Conservation (phyloP, 2,797 vertebrate species). For the Pipistrellus nathusii region DNA sequence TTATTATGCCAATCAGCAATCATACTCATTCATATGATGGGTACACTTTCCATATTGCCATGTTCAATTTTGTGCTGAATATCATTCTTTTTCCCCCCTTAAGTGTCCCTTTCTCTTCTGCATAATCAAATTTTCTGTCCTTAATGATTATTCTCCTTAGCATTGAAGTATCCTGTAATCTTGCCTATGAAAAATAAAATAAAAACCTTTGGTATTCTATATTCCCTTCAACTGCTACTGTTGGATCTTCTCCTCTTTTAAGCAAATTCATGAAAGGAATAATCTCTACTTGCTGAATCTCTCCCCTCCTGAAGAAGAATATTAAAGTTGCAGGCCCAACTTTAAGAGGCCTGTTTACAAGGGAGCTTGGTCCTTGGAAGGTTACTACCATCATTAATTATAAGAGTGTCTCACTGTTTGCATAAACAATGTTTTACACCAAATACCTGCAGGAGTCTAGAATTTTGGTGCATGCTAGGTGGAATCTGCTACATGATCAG, state of each 20-base stretch:
- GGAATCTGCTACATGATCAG: background rate
- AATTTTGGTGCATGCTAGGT: background rate
- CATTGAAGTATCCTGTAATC: background rate
- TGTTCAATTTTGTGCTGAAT: background rate
- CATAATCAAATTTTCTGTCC: background rate
- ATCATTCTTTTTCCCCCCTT: background rate
- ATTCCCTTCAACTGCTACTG: background rate
- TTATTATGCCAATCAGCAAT: background rate
- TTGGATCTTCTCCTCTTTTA: constrained; percentile 1
- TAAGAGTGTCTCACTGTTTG: background rate
- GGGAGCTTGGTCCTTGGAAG: background rate
- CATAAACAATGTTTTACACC: background rate
- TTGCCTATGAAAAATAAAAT: background rate
- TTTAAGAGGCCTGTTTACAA: background rate
- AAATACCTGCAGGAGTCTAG: background rate
- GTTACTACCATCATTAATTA: background rate
- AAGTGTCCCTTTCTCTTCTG: background rate
- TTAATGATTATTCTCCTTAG: background rate
- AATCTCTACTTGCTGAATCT: background rate
- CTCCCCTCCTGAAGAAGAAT: background rate
- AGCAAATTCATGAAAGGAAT: background rate
- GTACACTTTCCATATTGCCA: background rate
- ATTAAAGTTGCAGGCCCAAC: background rate
- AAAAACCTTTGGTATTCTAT: background rate
- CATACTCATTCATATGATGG: background rate